A percentile compares a stretch with the other conserved stretches of the same genome.
Evolutionary conservation across 2,113 vertebrate genomes (phyloP).

Genomic region (Riparia riparia): DNA sequence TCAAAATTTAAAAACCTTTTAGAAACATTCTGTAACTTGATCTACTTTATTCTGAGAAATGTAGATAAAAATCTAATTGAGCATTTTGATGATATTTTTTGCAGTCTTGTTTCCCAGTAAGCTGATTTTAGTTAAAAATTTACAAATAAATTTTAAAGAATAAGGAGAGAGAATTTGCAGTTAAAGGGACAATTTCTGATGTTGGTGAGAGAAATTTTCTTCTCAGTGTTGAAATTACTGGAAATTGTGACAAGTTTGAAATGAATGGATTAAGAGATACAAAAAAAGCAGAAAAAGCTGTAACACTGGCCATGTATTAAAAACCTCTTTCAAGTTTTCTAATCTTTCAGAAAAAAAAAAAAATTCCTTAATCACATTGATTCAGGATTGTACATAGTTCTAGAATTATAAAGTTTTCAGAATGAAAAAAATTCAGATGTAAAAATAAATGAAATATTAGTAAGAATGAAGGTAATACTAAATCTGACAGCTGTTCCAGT

Average conservation of each 20-base stretch:
- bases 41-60: not conserved
- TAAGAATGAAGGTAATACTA: not conserved
- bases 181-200: not conserved
- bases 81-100: not conserved
- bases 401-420: not conserved
- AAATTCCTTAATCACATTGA: not conserved
- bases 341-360: not conserved
- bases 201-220: not conserved
- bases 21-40: not conserved
- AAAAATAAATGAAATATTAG: not conserved
- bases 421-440: not conserved
- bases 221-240: not conserved
- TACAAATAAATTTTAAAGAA: not conserved
- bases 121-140: not conserved
- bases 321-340: fast-evolving
- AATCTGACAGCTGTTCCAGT: not conserved
- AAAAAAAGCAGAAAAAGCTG: not conserved
- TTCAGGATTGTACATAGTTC: not conserved
- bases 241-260: not conserved
- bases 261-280: not conserved
- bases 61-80: not conserved
- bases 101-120: not conserved
- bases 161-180: not conserved
- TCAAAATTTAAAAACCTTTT: not conserved
- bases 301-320: not conserved